Evolutionary conservation across 2,888 invertebrate genomes (phyloP).

Genomic region (Drosophila testacea): DNA sequence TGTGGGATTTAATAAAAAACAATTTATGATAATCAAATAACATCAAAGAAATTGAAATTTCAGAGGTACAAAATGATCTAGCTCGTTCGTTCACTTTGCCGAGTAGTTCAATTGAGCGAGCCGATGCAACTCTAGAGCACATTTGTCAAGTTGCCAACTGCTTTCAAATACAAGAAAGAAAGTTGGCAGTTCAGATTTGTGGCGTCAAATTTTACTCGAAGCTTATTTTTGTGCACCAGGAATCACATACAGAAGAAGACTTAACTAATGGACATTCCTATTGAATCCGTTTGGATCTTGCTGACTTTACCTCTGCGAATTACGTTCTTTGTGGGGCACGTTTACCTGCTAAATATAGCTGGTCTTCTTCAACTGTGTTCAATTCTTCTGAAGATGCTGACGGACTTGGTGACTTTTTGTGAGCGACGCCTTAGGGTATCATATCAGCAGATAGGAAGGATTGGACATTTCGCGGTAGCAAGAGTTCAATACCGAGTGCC

Average conservation of each 20-base stretch:
- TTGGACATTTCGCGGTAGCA: too few relatives aligned
- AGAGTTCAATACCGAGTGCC: background rate
- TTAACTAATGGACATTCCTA: conserved; percentile 19
- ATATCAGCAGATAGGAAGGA: background rate
- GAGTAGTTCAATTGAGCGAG: too few relatives aligned
- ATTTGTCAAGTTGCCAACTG: conserved; percentile 30
- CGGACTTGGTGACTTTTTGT: background rate
- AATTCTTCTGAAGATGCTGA: background rate
- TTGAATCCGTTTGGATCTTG: conserved; percentile 15
- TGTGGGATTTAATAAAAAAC: too few relatives aligned
- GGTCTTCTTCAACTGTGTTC: conserved; percentile 13
- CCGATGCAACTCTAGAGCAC: too few relatives aligned
- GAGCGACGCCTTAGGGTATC: background rate
- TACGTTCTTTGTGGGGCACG: conserved; percentile 1
- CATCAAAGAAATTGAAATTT: too few relatives aligned
- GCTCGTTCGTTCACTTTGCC: too few relatives aligned
- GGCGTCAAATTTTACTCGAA: conserved; percentile 12
- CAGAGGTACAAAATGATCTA: too few relatives aligned
- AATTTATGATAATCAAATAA: too few relatives aligned
- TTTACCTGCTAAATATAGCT: conserved; percentile 31
- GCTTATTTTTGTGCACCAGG: conserved; percentile 14
- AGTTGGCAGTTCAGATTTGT: conserved; percentile 25
- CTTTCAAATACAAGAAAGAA: conserved; percentile 10
- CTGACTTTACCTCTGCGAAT: conserved; percentile 29
- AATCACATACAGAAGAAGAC: conserved; percentile 2